Evolutionary conservation across 2,113 vertebrate species (phyloP).

Genomic region (Gopherus evgoodei): DNA sequence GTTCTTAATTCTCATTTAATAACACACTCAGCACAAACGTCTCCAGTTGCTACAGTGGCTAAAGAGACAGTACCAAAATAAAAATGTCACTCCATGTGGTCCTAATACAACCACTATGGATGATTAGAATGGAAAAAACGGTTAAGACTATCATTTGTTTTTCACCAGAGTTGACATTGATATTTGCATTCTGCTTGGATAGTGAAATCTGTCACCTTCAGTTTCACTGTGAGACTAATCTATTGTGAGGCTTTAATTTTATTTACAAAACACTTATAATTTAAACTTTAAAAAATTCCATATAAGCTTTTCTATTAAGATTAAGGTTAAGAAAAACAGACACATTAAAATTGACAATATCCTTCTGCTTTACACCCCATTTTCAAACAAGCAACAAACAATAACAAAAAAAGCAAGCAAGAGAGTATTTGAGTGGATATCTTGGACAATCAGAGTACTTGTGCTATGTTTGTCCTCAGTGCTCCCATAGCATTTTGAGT

Average conservation of each 20-base stretch:
- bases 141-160: not conserved
- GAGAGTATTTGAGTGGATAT: fast-evolving
- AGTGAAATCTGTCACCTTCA: not conserved
- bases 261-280: not conserved
- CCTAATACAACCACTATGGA: not conserved
- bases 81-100: not conserved
- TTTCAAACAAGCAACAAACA: not conserved
- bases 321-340: not conserved
- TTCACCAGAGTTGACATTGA: not conserved
- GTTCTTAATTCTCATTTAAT: not conserved
- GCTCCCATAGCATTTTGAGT: not conserved
- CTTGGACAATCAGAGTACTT: not conserved
- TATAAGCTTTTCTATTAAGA: not conserved
- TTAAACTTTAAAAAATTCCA: not conserved
- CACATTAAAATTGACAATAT: not conserved
- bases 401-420: fast-evolving
- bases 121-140: conserved; percentile 15
- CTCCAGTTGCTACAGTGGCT: not conserved
- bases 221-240: not conserved
- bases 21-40: not conserved
- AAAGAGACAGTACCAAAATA: not conserved
- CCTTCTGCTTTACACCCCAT: not conserved
- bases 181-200: not conserved
- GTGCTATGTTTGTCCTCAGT: not conserved
- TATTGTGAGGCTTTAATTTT: not conserved